Evolutionary conservation across 2,888 invertebrate species (phyloP).

Genomic region (Tenthredo mesomela): DNA sequence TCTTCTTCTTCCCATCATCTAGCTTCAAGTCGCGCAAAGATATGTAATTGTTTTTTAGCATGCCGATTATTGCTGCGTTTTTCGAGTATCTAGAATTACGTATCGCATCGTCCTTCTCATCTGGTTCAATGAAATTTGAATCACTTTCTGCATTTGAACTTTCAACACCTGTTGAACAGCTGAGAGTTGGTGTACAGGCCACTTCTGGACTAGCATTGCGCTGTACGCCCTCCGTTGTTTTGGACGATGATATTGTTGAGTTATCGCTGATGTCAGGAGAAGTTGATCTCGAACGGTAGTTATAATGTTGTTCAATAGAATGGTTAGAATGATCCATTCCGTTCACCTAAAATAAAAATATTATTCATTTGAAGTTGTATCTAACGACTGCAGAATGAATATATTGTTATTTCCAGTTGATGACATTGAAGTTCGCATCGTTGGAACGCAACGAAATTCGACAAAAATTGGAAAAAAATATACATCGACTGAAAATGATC

Average conservation of each 20-base stretch:
- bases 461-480: no score
- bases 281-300: neutral
- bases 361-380: neutral
- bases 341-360: constrained; percentile 23
- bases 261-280: constrained; percentile 8
- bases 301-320: constrained; percentile 1
- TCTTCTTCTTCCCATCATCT: neutral
- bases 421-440: no score
- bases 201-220: neutral
- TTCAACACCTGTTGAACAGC: neutral
- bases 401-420: neutral
- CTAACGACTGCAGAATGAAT: neutral
- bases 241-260: neutral
- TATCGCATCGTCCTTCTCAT: neutral
- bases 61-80: constrained; percentile 29
- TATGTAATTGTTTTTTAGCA: constrained; percentile 15
- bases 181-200: neutral
- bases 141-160: neutral
- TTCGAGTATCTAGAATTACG: constrained; percentile 15
- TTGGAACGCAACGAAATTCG: no score
- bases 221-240: neutral
- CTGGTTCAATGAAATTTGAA: neutral
- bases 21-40: neutral
- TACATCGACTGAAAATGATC: no score
- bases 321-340: constrained; percentile 35